These are phyloP conservation scores for Callipepla squamata DNA, from an alignment of 2,113 vertebrate species.

Conservation along the genomic window DNA sequence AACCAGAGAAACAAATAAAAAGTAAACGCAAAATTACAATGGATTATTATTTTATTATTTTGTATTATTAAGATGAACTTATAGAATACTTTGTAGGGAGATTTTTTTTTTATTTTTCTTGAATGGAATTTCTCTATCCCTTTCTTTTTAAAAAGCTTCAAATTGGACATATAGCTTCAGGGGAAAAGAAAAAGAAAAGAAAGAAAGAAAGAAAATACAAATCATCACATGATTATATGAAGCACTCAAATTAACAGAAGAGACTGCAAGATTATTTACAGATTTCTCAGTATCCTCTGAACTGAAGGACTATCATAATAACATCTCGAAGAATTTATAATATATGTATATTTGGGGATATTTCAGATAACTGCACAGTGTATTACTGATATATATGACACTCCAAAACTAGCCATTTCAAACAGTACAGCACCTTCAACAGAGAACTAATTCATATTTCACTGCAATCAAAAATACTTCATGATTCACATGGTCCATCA, in stretches of 20 bases:
- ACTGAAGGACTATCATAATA: not conserved
- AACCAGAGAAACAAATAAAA: not conserved
- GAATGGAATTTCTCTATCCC: not conserved
- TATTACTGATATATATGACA: not conserved
- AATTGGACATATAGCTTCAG: not conserved
- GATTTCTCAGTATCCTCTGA: not conserved
- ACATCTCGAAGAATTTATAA: not conserved
- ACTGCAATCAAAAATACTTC: not conserved
- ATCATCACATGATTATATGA: not conserved
- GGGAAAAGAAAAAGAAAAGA: not conserved
- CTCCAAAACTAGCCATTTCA: not conserved
- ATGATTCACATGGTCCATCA: not conserved
- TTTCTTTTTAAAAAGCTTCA: not conserved
- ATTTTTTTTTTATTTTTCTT: not conserved
- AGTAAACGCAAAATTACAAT: not conserved
- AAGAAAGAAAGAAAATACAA: not conserved
- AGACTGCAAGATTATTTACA: not conserved
- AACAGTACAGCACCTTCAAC: not conserved
- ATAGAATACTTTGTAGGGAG: not conserved
- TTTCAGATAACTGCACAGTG: not conserved
- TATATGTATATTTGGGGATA: not conserved
- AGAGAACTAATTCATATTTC: not conserved
- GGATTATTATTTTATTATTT: not conserved
- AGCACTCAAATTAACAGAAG: not conserved
- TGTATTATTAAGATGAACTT: not conserved